These are phyloP conservation scores for Caenorhabditis briggsae DNA, from an alignment of 1,140 invertebrate species.

Conservation along the genomic window DNA sequence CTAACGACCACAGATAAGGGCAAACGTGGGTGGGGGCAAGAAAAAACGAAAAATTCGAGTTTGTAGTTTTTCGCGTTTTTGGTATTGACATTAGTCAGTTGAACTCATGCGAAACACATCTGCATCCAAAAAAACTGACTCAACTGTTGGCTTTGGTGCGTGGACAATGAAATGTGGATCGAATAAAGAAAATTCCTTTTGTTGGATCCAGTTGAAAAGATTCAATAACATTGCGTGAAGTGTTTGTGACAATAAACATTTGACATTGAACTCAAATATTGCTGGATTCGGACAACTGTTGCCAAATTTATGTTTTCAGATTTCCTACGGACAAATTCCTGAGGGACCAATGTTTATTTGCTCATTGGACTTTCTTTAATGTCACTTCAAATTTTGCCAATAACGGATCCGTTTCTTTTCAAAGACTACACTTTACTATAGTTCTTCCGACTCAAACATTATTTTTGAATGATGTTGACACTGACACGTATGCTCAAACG, in stretches of 20 bases:
- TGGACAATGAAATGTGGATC: neutral
- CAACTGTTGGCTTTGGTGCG: neutral
- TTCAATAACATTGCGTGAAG: too few species aligned
- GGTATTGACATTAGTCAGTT: conserved; percentile 11
- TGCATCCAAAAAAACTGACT: neutral
- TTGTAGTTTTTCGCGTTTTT: neutral
- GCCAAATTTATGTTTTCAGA: too few species aligned
- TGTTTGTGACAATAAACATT: too few species aligned
- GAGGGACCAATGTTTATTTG: too few species aligned
- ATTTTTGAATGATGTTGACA: conserved; percentile 31
- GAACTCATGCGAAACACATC: conserved; percentile 22
- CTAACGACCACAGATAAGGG: conserved; percentile 13
- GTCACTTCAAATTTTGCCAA: neutral
- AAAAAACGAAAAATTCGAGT: neutral
- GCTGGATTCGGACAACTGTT: too few species aligned
- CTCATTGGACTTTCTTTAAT: too few species aligned
- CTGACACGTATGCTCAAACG: conserved; percentile 14
- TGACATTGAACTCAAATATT: too few species aligned
- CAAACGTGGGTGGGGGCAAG: neutral
- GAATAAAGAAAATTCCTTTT: too few species aligned
- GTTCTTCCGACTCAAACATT: neutral
- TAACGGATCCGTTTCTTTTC: neutral
- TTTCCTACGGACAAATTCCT: too few species aligned
- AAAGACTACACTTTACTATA: neutral
- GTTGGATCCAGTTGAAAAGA: too few species aligned